Conservation (phyloP, 2,113 vertebrate species). For the Apodemus speciosus region DNA sequence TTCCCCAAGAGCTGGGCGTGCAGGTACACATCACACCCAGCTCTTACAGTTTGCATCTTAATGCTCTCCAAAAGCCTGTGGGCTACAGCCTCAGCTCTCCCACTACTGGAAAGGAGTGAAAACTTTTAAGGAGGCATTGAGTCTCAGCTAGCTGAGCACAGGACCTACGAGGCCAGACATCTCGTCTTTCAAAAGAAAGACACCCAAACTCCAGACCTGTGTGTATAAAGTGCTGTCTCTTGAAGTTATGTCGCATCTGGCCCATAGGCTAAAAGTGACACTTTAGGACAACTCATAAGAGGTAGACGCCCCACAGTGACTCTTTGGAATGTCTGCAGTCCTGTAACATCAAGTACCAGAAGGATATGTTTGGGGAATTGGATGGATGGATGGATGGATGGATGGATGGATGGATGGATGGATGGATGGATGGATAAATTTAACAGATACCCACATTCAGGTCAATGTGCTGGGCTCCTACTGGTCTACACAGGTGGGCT, state of each 20-base stretch:
- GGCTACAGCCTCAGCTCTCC: background rate
- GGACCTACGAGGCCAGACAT: background rate
- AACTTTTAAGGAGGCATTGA: background rate
- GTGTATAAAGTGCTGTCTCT: background rate
- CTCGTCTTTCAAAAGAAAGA: background rate
- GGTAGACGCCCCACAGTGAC: background rate
- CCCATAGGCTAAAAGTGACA: background rate
- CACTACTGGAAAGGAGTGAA: background rate
- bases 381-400: background rate
- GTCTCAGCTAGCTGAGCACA: background rate
- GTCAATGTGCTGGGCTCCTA: background rate
- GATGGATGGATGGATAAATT: background rate
- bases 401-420: background rate
- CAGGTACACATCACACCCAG: background rate
- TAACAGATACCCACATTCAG: background rate
- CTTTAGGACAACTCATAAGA: background rate
- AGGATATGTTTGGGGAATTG: too few species aligned
- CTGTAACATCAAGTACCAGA: background rate
- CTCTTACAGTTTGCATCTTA: background rate
- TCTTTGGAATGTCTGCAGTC: background rate
- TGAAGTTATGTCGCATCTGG: background rate
- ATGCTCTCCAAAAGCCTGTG: background rate
- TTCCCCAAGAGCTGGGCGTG: background rate
- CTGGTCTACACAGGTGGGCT: accelerated
- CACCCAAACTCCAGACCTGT: background rate